Base-by-base conservation (phyloP, 2,888 invertebrate genomes). In the Therioaphis trifolii region DNA sequence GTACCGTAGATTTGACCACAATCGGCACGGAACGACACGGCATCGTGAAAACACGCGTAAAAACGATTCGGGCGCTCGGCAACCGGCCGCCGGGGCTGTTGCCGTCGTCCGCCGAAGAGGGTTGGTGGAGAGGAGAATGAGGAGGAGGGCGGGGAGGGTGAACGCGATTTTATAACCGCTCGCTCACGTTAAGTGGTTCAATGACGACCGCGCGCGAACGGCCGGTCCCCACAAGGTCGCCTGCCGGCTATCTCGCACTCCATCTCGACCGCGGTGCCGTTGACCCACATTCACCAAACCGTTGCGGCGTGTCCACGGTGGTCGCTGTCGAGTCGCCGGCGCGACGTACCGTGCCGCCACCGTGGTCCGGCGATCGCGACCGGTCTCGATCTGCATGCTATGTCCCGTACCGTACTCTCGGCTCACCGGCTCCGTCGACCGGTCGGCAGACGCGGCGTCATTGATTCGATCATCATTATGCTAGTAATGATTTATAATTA, bases 141-240 rank as follows among this genome's bases (percentile, higher is more conserved):
- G n/a, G n/a, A n/a, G n/a, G n/a, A n/a, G n/a, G n/a, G n/a, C n/a
- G 14, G 27, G 63, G 63, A 11, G 63, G 40, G 4, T 21, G 24
- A 21, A 18, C 58, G 11, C 2, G 40, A 75, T 75, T 75, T 58
- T 58, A 75, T 43, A 75, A 75, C 40, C 55, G 11, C 14, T 72
- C 72, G 72, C 52, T 72, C 52, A 35, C 21, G 14, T 9, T 27
- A 76, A 63, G 76, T 77, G 76, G 76, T 77, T 77, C 76, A 77
- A 77, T 77, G 76, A 77, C 76, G 63, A 46, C 76, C 76, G 76
- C 76, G 29, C 24, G n/a, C 52, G 52, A 29, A 27, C 55, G 74
- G 58, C n/a, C 18, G 55, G 58, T 58, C 74, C n/a, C n/a, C n/a
- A n/a, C 74, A 75, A 75, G 74, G 74, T 58, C 58, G 40, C 35